phyloP scores from a whole-genome alignment of 2,888 invertebrate genomes.

The Caenorhabditis macrosperma region DNA sequence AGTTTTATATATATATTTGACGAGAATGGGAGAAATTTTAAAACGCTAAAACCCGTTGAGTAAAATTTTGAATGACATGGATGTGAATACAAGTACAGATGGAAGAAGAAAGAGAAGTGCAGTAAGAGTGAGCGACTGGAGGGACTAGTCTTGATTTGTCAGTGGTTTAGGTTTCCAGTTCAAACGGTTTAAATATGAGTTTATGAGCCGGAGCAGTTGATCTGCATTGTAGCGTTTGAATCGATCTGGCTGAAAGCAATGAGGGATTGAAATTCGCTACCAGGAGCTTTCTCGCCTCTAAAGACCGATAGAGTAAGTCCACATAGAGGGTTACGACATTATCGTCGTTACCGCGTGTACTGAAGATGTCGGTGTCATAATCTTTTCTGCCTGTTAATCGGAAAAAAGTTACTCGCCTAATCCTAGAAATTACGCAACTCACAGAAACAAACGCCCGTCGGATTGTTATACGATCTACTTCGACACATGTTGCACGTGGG shows the following conservation, averaged over 20 bases:
- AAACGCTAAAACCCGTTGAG: slow-evolving; percentile 11
- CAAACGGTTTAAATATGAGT: slow-evolving; percentile 12
- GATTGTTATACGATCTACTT: slow-evolving; percentile 16
- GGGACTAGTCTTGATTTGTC: slow-evolving; percentile 23
- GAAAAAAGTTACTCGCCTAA: background rate
- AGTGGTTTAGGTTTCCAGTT: slow-evolving; percentile 6
- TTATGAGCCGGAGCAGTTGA: slow-evolving; percentile 41
- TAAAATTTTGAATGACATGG: background rate
- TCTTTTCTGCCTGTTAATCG: slow-evolving; percentile 30
- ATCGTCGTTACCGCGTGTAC: slow-evolving; percentile 18
- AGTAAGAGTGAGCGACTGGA: background rate
- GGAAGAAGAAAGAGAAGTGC: background rate
- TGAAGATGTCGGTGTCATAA: slow-evolving; percentile 15
- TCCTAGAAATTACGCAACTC: background rate
- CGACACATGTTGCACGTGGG: slow-evolving; percentile 11
- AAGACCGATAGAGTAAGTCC: slow-evolving; percentile 52
- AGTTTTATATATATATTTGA: too few species aligned
- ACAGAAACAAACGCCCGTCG: slow-evolving; percentile 42
- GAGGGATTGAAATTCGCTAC: background rate
- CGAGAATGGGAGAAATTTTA: too few species aligned
- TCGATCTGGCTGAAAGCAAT: slow-evolving; percentile 40
- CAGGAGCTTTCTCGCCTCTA: slow-evolving; percentile 28
- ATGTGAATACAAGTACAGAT: slow-evolving; percentile 15
- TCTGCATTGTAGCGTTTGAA: slow-evolving; percentile 44
- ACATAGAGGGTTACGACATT: slow-evolving; percentile 30